phyloP scores from a whole-genome alignment of 2,797 vertebrate species.

The Spheniscus humboldti region DNA sequence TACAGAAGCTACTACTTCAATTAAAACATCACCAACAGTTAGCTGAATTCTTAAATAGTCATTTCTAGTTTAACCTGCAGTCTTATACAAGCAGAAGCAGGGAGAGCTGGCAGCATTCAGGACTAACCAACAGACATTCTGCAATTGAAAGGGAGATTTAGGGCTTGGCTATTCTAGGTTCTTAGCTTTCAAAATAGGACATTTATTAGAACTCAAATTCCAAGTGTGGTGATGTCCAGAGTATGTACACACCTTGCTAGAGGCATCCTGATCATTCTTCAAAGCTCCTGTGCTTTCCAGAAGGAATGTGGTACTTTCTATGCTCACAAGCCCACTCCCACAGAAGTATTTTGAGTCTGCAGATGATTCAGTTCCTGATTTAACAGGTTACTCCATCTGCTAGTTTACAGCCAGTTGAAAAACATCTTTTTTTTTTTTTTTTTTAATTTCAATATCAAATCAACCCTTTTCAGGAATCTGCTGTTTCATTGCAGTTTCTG shows the following conservation, averaged over 20 bases:
- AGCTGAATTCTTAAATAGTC: background rate
- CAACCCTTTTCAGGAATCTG: background rate
- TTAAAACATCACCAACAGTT: background rate
- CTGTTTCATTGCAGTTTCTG: background rate
- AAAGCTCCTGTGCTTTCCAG: background rate
- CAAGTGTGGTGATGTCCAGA: background rate
- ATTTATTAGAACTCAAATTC: background rate
- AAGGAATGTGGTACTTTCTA: background rate
- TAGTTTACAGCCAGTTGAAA: background rate
- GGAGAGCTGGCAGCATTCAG: background rate
- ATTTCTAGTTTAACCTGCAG: background rate
- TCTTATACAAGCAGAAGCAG: background rate
- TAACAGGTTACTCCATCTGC: background rate
- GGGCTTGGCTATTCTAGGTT: background rate
- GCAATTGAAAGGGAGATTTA: background rate
- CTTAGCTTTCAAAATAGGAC: background rate
- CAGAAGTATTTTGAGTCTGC: background rate
- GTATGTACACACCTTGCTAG: background rate
- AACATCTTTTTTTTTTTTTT: background rate
- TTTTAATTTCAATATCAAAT: background rate
- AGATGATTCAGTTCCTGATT: background rate
- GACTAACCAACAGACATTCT: background rate
- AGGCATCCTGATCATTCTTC: background rate
- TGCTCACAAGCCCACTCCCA: background rate
- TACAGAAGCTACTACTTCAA: background rate